Evolutionary conservation across 2,888 invertebrate species (phyloP).

Genomic region (Rotaria macrura): DNA sequence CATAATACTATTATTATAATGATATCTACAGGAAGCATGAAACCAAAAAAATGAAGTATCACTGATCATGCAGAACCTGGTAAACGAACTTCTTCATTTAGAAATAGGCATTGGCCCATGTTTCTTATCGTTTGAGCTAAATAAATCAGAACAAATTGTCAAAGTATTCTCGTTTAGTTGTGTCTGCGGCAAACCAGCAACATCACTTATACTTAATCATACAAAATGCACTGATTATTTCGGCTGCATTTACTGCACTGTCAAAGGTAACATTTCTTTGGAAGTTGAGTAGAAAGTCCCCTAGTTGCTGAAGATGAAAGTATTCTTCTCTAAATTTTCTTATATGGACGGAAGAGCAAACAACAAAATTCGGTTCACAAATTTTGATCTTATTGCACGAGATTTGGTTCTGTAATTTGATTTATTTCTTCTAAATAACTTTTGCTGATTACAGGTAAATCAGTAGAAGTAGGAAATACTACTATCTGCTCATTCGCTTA

Average conservation of each 20-base stretch:
- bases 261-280: background rate
- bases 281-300: too few species aligned
- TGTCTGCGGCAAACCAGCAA: background rate
- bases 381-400: too few species aligned
- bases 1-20: background rate
- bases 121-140: background rate
- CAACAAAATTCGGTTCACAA: too few species aligned
- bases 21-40: background rate
- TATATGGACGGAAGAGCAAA: too few species aligned
- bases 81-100: background rate
- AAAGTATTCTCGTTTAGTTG: background rate
- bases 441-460: too few species aligned
- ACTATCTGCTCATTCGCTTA: too few species aligned
- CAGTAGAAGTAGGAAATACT: too few species aligned
- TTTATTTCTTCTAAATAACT: too few species aligned
- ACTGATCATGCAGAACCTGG: background rate
- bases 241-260: background rate
- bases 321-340: too few species aligned
- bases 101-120: background rate
- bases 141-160: background rate
- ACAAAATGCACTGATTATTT: background rate
- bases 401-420: too few species aligned
- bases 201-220: background rate
- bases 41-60: background rate
- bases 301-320: too few species aligned